These are phyloP conservation scores for Alloplasta piceator DNA, from an alignment of 2,888 invertebrate species.

Conservation along the genomic window DNA sequence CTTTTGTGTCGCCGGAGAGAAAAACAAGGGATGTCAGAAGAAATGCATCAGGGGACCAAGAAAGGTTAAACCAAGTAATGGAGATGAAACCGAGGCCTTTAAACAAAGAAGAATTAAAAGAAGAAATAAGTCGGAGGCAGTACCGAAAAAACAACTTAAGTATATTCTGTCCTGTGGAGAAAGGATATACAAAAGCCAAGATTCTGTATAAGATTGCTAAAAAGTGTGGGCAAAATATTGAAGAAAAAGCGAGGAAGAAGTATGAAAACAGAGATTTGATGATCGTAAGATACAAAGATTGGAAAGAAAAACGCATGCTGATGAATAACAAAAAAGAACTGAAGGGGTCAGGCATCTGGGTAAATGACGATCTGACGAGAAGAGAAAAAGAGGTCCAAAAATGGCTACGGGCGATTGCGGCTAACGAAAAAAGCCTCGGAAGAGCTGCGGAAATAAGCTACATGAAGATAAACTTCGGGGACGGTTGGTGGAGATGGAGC, in stretches of 20 bases:
- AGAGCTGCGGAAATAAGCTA: constrained; percentile 3
- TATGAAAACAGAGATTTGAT: too few relatives aligned
- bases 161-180: background rate
- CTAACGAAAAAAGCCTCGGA: background rate
- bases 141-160: background rate
- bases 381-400: constrained; percentile 37
- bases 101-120: background rate
- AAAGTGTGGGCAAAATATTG: background rate
- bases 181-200: background rate
- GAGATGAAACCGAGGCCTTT: background rate
- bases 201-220: background rate
- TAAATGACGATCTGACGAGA: constrained; percentile 37
- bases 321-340: constrained; percentile 26
- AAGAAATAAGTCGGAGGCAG: background rate
- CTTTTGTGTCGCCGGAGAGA: too few relatives aligned
- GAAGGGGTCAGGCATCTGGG: constrained; percentile 1
- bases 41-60: background rate
- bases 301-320: background rate
- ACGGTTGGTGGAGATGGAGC: constrained; percentile 30
- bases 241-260: background rate
- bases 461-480: constrained; percentile 19
- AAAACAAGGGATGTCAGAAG: background rate
- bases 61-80: background rate
- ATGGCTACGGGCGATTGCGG: constrained; percentile 6
- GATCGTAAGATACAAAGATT: background rate